These are phyloP conservation scores for Xanthorhoe designata DNA, from an alignment of 2,888 invertebrate genomes.

Conservation along the genomic window DNA sequence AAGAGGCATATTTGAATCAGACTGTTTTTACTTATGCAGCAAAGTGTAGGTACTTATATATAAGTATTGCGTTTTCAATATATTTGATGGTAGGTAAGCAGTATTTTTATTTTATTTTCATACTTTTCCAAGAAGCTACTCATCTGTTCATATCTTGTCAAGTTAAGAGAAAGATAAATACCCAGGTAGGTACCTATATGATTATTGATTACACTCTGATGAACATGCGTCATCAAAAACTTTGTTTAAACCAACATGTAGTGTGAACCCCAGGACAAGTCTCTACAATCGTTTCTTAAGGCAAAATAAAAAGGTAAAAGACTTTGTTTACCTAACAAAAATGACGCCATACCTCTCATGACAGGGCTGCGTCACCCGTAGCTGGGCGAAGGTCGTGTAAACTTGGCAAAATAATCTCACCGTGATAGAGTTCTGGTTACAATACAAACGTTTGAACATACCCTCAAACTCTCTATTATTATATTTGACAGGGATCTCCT, in stretches of 20 bases:
- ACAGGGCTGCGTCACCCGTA: slow-evolving; percentile 59
- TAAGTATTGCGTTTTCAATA: too few relatives aligned
- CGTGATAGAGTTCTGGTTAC: background rate
- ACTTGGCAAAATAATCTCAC: slow-evolving; percentile 62
- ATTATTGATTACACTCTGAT: too few relatives aligned
- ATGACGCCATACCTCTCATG: slow-evolving; percentile 60
- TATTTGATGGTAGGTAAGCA: background rate
- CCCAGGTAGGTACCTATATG: too few relatives aligned
- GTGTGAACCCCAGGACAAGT: background rate
- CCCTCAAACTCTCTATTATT: background rate
- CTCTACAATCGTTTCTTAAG: background rate
- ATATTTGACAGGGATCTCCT: background rate
- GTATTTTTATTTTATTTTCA: background rate
- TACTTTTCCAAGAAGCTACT: background rate
- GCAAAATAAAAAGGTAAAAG: slow-evolving; percentile 47
- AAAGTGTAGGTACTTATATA: too few relatives aligned
- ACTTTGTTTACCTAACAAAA: slow-evolving; percentile 52
- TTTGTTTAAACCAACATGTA: background rate
- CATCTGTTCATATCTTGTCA: background rate
- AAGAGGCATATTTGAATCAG: too few relatives aligned
- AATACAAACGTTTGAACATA: background rate
- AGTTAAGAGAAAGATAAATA: too few relatives aligned
- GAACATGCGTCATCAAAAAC: background rate
- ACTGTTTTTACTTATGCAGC: too few relatives aligned
- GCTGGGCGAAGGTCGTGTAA: slow-evolving; percentile 69